A percentile compares a stretch with the other conserved stretches of the same genome.
phyloP scores from a whole-genome alignment of 2,113 vertebrate species.

The Eubucco bourcierii region DNA sequence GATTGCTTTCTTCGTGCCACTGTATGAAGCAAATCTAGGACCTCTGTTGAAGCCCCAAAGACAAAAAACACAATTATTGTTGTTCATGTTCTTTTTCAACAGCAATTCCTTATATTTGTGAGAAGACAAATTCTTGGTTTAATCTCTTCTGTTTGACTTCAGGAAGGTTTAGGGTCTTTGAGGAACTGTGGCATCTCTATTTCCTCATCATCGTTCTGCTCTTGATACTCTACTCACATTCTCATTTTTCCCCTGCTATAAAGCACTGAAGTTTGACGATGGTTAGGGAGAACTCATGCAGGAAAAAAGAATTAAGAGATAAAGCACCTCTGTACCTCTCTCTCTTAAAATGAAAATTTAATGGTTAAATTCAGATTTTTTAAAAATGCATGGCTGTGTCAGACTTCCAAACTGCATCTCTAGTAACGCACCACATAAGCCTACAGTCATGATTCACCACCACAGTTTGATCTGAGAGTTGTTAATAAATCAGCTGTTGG shows the following conservation, averaged over 20 bases:
- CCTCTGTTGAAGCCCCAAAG: not conserved
- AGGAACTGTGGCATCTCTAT: not conserved
- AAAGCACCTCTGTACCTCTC: not conserved
- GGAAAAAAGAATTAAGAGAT: not conserved
- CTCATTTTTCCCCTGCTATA: not conserved
- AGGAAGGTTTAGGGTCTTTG: not conserved
- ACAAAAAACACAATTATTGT: not conserved
- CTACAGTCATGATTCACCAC: not conserved
- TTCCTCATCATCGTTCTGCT: not conserved
- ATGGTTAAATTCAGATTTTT: not conserved
- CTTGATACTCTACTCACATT: not conserved
- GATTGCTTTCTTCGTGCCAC: too few species aligned
- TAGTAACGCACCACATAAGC: not conserved
- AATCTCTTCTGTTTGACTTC: not conserved
- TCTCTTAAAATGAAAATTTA: not conserved
- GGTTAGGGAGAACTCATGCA: not conserved
- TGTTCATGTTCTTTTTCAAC: not conserved
- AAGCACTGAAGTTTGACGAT: not conserved
- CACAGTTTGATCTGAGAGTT: not conserved
- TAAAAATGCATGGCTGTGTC: not conserved
- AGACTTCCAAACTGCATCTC: not conserved
- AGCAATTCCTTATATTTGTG: not conserved
- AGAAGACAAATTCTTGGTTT: not conserved
- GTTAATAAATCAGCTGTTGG: not conserved
- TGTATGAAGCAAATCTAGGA: not conserved